These are phyloP conservation scores for Collichthys lucidus DNA, from an alignment of 2,113 vertebrate species.

Conservation along the genomic window DNA sequence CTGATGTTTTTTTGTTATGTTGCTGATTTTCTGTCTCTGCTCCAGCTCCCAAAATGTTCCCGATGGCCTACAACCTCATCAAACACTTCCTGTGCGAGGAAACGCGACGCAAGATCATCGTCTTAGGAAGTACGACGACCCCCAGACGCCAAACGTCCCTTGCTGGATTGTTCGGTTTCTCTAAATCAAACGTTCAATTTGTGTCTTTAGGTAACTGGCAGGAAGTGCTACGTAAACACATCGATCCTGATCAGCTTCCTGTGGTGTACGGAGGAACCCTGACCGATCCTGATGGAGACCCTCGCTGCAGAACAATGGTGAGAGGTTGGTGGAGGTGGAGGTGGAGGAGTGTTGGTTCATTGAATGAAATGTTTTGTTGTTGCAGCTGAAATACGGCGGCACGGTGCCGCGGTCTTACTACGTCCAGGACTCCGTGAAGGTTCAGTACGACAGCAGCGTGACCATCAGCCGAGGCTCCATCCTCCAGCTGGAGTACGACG, in stretches of 20 bases:
- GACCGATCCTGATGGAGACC: conserved; percentile 90
- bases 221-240: conserved; percentile 88
- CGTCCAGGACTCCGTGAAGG: conserved; percentile 87
- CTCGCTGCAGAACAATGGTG: conserved; percentile 91
- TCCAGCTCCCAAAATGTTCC: conserved; percentile 93
- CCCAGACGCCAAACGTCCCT: not conserved
- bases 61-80: conserved; percentile 93
- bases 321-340: not conserved
- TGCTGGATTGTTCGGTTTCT: too few species aligned
- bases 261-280: conserved; percentile 90
- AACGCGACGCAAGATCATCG: conserved; percentile 90
- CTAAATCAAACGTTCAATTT: too few species aligned
- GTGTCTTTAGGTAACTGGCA: conserved; percentile 90
- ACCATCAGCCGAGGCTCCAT: conserved; percentile 89
- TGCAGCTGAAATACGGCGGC: conserved; percentile 92
- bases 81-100: conserved; percentile 96
- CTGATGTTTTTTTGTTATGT: not conserved
- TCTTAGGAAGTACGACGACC: conserved; percentile 89
- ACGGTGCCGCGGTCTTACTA: conserved; percentile 91
- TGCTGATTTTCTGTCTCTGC: not conserved
- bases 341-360: not conserved
- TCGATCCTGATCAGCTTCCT: conserved; percentile 89
- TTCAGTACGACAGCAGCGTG: conserved; percentile 88
- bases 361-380: conserved; percentile 1
- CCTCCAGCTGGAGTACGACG: conserved; percentile 90